These are phyloP conservation scores for Tiliacea aurago DNA, from an alignment of 2,888 invertebrate species.

Conservation along the genomic window DNA sequence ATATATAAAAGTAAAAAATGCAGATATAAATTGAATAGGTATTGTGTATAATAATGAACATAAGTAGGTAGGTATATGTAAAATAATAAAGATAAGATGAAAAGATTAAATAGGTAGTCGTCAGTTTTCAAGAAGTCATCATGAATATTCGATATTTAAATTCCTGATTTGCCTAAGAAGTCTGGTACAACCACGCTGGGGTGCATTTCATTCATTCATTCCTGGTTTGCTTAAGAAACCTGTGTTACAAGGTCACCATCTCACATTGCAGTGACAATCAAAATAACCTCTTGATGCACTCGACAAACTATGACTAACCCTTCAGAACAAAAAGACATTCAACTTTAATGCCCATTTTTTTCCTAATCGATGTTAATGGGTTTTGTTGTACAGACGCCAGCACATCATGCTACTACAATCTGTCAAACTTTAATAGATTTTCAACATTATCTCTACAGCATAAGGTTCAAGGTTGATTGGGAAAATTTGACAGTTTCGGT, in stretches of 20 bases:
- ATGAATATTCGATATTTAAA: not conserved
- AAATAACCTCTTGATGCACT: not conserved
- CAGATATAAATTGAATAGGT: not conserved
- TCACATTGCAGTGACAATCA: not conserved
- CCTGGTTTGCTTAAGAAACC: not conserved
- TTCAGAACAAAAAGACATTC: not conserved
- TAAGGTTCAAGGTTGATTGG: too few relatives aligned
- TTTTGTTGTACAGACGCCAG: too few relatives aligned
- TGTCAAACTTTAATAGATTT: too few relatives aligned
- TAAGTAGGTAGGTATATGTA: not conserved
- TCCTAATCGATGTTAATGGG: not conserved
- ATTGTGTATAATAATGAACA: not conserved
- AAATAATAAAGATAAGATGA: slow-evolving; percentile 9
- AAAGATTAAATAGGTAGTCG: slow-evolving; percentile 1
- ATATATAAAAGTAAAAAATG: slow-evolving; percentile 10
- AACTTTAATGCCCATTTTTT: not conserved
- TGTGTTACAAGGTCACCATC: not conserved
- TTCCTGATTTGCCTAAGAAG: not conserved
- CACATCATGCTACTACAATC: too few relatives aligned
- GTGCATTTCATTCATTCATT: too few relatives aligned
- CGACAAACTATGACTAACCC: not conserved
- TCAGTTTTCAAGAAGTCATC: not conserved
- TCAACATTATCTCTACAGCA: too few relatives aligned
- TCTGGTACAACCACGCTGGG: too few relatives aligned
- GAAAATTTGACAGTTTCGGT: too few relatives aligned